Percentiles rank a stretch among this genome's conserved stretches.
These are phyloP conservation scores for Spodoptera littoralis DNA, from an alignment of 2,888 invertebrate genomes.

Conservation along the genomic window DNA sequence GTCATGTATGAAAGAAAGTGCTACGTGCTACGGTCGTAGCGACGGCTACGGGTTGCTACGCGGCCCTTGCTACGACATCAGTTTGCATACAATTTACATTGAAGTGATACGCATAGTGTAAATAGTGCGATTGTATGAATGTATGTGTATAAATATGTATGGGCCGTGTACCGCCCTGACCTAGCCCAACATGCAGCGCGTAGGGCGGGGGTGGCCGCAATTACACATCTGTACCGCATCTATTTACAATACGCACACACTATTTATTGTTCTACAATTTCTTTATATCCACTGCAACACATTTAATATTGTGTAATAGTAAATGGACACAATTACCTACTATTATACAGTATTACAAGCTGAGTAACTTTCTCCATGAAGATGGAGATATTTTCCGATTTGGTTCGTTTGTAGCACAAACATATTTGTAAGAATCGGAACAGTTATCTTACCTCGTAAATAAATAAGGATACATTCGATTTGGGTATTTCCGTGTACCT, in stretches of 20 bases:
- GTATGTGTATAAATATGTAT: slow-evolving; percentile 30
- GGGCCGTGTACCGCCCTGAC: slow-evolving; percentile 53
- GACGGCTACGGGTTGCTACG: slow-evolving; percentile 47
- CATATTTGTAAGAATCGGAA: slow-evolving; percentile 1
- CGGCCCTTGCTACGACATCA: slow-evolving; percentile 39
- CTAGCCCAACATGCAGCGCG: slow-evolving; percentile 60
- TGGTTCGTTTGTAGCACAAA: slow-evolving; percentile 6
- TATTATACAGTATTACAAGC: no score
- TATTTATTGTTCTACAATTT: slow-evolving; percentile 26
- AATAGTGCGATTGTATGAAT: slow-evolving; percentile 13
- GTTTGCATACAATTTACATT: slow-evolving; percentile 30
- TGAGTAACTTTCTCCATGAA: no score
- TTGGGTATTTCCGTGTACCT: slow-evolving; percentile 42
- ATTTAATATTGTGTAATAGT: slow-evolving; percentile 5
- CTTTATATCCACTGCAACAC: slow-evolving; percentile 1
- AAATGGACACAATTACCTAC: background rate
- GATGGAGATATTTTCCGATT: background rate
- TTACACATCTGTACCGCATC: slow-evolving; percentile 21
- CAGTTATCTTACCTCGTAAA: slow-evolving; percentile 26
- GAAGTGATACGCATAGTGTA: slow-evolving; percentile 22
- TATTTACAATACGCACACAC: slow-evolving; percentile 26
- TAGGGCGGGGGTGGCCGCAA: slow-evolving; percentile 35
- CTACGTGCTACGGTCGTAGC: slow-evolving; percentile 56
- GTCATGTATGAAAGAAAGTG: slow-evolving; percentile 54
- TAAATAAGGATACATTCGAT: slow-evolving; percentile 32